A percentile compares a stretch with the other conserved stretches of the same genome.
phyloP scores from a whole-genome alignment of 2,113 vertebrate species.

The Pavo muticus region DNA sequence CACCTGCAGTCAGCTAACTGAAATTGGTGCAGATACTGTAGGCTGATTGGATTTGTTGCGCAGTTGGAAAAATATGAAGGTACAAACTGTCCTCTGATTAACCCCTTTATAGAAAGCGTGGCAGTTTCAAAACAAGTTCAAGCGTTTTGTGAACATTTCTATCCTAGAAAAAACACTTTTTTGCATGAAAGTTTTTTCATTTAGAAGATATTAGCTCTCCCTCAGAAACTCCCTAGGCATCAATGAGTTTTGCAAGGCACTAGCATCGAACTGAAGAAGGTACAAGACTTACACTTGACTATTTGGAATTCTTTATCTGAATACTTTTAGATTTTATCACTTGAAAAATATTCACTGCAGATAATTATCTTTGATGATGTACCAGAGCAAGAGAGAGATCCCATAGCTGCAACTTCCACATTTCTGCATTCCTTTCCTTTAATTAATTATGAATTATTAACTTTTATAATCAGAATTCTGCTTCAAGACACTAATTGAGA shows the following conservation, averaged over 20 bases:
- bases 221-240: neutral
- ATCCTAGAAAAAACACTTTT: neutral
- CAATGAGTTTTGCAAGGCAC: neutral
- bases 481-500: neutral
- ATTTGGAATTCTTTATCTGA: neutral
- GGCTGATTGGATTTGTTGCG: neutral
- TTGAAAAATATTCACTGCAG: neutral
- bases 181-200: neutral
- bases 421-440: constrained; percentile 7
- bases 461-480: neutral
- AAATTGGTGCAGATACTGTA: neutral
- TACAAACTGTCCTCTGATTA: neutral
- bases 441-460: neutral
- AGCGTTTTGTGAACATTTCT: neutral
- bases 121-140: neutral
- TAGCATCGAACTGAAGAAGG: neutral
- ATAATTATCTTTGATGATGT: neutral
- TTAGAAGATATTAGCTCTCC: neutral
- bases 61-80: neutral
- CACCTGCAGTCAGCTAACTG: neutral
- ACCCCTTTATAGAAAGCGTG: neutral
- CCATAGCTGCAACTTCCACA: neutral
- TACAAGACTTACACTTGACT: neutral
- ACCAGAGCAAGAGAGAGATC: neutral
- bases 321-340: neutral